phyloP scores from a whole-genome alignment of 2,113 vertebrate genomes.

The Polyodon spathula region DNA sequence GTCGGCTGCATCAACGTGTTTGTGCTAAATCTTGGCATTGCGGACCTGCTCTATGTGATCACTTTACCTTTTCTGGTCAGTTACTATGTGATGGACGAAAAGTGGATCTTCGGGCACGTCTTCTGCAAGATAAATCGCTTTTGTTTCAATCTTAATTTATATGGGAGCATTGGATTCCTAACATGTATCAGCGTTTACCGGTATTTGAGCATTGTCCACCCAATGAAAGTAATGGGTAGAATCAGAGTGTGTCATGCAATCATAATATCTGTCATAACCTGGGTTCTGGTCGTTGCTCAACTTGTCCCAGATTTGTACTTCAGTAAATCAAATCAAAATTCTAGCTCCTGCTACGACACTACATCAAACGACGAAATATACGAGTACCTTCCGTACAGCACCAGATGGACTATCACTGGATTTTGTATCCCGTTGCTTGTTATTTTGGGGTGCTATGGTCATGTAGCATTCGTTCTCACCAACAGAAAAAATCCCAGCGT shows the following conservation, averaged over 20 bases:
- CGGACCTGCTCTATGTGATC: neutral
- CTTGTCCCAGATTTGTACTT: slow-evolving; percentile 51
- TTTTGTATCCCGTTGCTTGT: slow-evolving; percentile 59
- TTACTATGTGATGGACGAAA: neutral
- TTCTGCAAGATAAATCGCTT: slow-evolving; percentile 61
- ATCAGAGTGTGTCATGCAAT: slow-evolving; percentile 23
- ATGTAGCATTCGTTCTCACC: slow-evolving; percentile 45
- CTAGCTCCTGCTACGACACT: slow-evolving; percentile 45
- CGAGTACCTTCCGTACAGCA: slow-evolving; percentile 49
- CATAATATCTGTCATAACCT: slow-evolving; percentile 39
- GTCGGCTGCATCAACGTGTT: slow-evolving; percentile 44
- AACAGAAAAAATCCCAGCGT: slow-evolving; percentile 29
- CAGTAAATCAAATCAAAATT: slow-evolving; percentile 19
- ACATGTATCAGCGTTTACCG: slow-evolving; percentile 70
- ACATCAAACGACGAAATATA: slow-evolving; percentile 7
- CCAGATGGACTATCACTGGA: slow-evolving; percentile 42
- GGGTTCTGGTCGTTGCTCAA: slow-evolving; percentile 51
- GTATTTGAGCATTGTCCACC: slow-evolving; percentile 69
- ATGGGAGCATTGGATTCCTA: slow-evolving; percentile 71
- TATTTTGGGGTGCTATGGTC: slow-evolving; percentile 61
- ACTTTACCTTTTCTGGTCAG: neutral
- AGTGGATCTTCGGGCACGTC: slow-evolving; percentile 57
- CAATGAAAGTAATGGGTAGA: slow-evolving; percentile 51
- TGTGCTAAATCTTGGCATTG: slow-evolving; percentile 52
- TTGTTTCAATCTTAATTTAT: slow-evolving; percentile 68